These are phyloP conservation scores for Nomada fabriciana DNA, from an alignment of 2,888 invertebrate genomes.

Conservation along the genomic window DNA sequence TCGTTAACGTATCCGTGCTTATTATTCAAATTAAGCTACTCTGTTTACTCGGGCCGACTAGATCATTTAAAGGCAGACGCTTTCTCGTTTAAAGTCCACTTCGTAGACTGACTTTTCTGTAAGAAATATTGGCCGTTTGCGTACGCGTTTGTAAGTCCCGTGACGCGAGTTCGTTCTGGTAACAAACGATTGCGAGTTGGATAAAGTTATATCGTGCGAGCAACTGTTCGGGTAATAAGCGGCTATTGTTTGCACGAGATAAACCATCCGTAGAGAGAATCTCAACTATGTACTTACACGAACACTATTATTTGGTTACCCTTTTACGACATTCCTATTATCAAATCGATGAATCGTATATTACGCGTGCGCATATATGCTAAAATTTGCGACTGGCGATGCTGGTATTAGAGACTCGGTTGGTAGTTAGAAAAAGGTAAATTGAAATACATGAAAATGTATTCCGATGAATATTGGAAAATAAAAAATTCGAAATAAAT, in stretches of 20 bases:
- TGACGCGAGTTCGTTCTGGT: conserved; percentile 2
- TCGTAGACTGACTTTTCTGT: neutral
- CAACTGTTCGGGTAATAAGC: conserved; percentile 5
- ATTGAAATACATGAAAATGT: neutral
- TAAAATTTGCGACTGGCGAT: too few species aligned
- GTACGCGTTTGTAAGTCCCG: neutral
- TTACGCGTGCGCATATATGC: too few species aligned
- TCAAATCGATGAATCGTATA: too few species aligned
- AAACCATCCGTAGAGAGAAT: too few species aligned
- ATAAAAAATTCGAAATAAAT: neutral
- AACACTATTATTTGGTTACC: too few species aligned
- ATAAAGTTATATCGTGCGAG: neutral
- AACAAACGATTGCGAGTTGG: conserved; percentile 20
- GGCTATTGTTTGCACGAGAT: neutral
- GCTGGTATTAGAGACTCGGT: too few species aligned
- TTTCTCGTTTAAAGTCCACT: conserved; percentile 15
- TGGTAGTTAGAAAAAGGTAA: neutral
- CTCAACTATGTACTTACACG: too few species aligned
- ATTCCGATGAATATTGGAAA: neutral
- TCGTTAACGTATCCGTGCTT: conserved; percentile 75
- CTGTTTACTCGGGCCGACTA: conserved; percentile 66
- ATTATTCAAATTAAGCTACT: conserved; percentile 77
- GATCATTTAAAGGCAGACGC: conserved; percentile 58
- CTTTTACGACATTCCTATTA: too few species aligned
- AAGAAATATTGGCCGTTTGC: neutral